Evolutionary conservation across 1,140 invertebrate genomes (phyloP).

Genomic region (Hestina assimilis): DNA sequence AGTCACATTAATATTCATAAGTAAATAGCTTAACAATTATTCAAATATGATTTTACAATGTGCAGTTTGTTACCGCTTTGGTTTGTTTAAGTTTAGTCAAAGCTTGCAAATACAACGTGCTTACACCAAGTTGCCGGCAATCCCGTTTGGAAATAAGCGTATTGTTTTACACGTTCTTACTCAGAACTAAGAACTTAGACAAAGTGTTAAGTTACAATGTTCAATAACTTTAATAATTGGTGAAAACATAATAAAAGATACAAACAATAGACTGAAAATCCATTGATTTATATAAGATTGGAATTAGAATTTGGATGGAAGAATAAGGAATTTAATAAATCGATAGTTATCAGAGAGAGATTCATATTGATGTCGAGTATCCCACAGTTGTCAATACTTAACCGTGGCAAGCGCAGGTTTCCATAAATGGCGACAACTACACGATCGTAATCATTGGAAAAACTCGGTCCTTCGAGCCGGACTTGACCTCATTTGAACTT

Average conservation of each 20-base stretch:
- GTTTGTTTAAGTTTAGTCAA: constrained; percentile 38
- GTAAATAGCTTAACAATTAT: constrained; percentile 38
- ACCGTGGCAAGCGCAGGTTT: constrained; percentile 51
- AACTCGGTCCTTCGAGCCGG: constrained; percentile 63
- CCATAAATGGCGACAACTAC: constrained; percentile 65
- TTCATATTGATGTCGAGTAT: constrained; percentile 55
- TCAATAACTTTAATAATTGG: constrained; percentile 4
- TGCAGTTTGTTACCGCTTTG: constrained; percentile 16
- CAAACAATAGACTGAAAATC: too few relatives aligned
- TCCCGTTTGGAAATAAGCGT: constrained; percentile 49
- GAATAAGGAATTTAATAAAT: constrained; percentile 59
- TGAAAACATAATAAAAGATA: too few relatives aligned
- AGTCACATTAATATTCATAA: constrained; percentile 50
- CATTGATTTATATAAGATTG: not conserved
- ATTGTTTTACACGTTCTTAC: constrained; percentile 57
- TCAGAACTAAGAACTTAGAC: constrained; percentile 34
- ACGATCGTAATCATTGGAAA: constrained; percentile 68
- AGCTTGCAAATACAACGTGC: constrained; percentile 52
- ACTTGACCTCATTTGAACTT: constrained; percentile 56
- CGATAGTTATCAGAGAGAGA: constrained; percentile 54
- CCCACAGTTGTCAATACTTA: constrained; percentile 71
- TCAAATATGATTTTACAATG: constrained; percentile 43
- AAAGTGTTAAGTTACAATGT: constrained; percentile 9
- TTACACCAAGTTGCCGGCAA: constrained; percentile 44
- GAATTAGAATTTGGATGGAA: constrained; percentile 45